phyloP scores from a whole-genome alignment of 2,888 invertebrate genomes.

The Chalcis sispes region DNA sequence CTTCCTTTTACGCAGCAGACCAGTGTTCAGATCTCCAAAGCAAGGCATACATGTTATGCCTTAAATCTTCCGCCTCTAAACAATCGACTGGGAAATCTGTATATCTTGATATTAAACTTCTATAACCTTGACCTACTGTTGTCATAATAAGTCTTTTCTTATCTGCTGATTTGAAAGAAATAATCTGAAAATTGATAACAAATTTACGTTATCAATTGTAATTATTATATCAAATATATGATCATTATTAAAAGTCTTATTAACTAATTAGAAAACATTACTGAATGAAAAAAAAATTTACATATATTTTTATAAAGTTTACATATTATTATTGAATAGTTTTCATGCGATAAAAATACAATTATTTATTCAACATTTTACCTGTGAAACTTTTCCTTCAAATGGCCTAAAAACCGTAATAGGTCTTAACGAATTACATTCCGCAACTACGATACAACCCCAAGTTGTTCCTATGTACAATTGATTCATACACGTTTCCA shows the following conservation, averaged over 20 bases:
- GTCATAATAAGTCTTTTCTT: slow-evolving; percentile 80
- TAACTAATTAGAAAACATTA: not conserved
- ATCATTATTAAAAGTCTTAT: not conserved
- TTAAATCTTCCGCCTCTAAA: slow-evolving; percentile 72
- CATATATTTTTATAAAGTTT: not conserved
- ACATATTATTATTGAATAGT: not conserved
- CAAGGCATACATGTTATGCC: slow-evolving; percentile 81
- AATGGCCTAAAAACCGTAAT: slow-evolving; percentile 95
- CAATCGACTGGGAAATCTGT: slow-evolving; percentile 78
- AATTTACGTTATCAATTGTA: not conserved
- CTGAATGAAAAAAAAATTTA: not conserved
- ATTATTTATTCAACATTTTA: slow-evolving; percentile 9
- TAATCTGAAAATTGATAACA: slow-evolving; percentile 64
- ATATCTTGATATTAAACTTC: slow-evolving; percentile 84
- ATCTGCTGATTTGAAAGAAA: slow-evolving; percentile 73
- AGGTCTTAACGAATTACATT: slow-evolving; percentile 87
- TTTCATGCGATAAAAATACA: not conserved
- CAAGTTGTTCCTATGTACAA: slow-evolving; percentile 95
- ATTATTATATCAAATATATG: not conserved
- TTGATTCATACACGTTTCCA: slow-evolving; percentile 77
- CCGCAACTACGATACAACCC: slow-evolving; percentile 95
- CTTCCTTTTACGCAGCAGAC: slow-evolving; percentile 75
- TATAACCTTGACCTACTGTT: slow-evolving; percentile 90
- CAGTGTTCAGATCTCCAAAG: slow-evolving; percentile 86
- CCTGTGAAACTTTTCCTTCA: slow-evolving; percentile 85